These are phyloP conservation scores for Microcebus lehilahytsara DNA, from an alignment of 2,113 vertebrate species.

Conservation along the genomic window DNA sequence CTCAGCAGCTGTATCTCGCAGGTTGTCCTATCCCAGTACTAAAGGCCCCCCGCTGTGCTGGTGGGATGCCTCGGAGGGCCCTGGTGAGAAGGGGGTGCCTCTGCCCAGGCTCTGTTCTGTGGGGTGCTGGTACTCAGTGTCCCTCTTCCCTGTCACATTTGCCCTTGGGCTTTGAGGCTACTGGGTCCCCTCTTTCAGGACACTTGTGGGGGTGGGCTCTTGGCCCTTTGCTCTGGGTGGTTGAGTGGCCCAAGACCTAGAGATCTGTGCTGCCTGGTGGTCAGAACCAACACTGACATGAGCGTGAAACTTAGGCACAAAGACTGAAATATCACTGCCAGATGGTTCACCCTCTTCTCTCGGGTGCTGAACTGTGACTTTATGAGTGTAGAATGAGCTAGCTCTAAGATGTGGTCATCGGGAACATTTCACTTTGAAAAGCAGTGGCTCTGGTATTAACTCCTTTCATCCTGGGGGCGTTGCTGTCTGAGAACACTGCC, in stretches of 20 bases:
- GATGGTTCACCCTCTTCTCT: background rate
- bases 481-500: background rate
- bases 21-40: background rate
- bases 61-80: rapidly evolving
- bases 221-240: background rate
- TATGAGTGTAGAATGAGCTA: background rate
- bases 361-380: background rate
- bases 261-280: background rate
- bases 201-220: background rate
- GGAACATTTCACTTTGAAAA: background rate
- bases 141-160: background rate
- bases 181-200: background rate
- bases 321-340: background rate
- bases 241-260: background rate
- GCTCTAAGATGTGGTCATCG: background rate
- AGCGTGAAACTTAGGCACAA: background rate
- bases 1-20: background rate
- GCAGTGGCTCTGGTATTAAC: background rate
- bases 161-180: background rate
- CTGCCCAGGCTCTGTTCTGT: background rate
- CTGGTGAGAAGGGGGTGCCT: rapidly evolving
- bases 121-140: background rate
- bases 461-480: background rate
- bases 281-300: background rate
- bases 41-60: background rate